These are phyloP conservation scores for Philereme vetulata DNA, from an alignment of 2,888 invertebrate genomes.

Conservation along the genomic window DNA sequence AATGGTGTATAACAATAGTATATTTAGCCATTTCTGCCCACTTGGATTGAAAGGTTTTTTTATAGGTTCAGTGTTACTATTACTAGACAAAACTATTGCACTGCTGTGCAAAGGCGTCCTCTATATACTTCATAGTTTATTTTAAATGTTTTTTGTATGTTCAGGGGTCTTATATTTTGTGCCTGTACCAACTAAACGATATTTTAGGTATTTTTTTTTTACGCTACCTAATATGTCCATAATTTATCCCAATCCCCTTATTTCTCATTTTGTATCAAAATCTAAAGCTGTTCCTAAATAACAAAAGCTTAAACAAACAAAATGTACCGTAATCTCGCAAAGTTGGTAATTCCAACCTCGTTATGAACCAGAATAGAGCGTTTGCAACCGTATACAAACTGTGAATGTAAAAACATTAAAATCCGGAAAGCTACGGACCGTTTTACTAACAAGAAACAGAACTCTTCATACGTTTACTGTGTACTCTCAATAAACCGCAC, in stretches of 20 bases:
- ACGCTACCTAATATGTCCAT: too few species aligned
- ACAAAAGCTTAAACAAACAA: neutral
- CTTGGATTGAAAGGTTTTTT: too few species aligned
- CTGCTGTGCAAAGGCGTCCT: too few species aligned
- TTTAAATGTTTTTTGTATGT: too few species aligned
- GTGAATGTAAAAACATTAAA: slow-evolving; percentile 40
- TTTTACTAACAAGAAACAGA: slow-evolving; percentile 51
- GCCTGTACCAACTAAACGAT: too few species aligned
- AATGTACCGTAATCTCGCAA: slow-evolving; percentile 12
- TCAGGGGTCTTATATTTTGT: too few species aligned
- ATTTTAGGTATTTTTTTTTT: too few species aligned
- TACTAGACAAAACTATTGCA: too few species aligned
- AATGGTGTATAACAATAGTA: too few species aligned
- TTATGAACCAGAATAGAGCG: slow-evolving; percentile 1
- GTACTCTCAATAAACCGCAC: slow-evolving; percentile 48
- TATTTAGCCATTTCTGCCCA: too few species aligned
- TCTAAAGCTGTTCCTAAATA: neutral
- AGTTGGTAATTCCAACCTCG: slow-evolving; percentile 10
- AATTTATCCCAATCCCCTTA: neutral
- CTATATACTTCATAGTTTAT: too few species aligned
- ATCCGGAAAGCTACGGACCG: slow-evolving; percentile 40
- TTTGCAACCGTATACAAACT: slow-evolving; percentile 19
- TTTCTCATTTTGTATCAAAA: neutral
- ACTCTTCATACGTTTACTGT: slow-evolving; percentile 44
- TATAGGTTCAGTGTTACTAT: too few species aligned